Percentiles rank a stretch among this genome's conserved stretches.
phyloP scores from a whole-genome alignment of 2,888 invertebrate species.

The Mesorhabditis spiculigera region DNA sequence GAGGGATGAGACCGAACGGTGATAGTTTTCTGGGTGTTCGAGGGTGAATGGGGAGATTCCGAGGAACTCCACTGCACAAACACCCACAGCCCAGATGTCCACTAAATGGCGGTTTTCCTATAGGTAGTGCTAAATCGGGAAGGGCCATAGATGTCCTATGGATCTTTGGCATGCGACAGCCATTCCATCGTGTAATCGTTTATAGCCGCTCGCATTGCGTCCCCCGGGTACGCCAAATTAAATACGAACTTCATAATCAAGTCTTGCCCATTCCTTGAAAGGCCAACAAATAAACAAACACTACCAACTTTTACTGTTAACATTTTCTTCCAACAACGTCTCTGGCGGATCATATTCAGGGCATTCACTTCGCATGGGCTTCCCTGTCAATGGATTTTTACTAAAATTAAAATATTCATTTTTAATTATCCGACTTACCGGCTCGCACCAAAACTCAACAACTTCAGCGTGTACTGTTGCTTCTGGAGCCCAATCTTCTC shows the following conservation, averaged over 20 bases:
- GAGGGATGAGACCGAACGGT: too few species aligned
- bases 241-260: too few species aligned
- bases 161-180: background rate
- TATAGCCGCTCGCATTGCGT: too few species aligned
- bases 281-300: too few species aligned
- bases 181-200: too few species aligned
- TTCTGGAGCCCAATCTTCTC: background rate
- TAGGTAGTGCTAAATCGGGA: background rate
- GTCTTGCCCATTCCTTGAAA: too few species aligned
- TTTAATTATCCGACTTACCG: background rate
- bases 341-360: background rate
- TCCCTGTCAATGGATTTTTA: background rate
- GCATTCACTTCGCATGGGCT: background rate
- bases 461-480: background rate
- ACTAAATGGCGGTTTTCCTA: background rate
- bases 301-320: background rate
- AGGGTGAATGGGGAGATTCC: background rate
- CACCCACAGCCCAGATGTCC: background rate
- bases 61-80: conserved; percentile 2
- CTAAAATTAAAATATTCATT: background rate
- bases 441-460: background rate
- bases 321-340: background rate
- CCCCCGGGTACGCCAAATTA: too few species aligned
- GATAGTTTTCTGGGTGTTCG: too few species aligned
- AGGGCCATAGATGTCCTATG: background rate